Percentiles rank a stretch among this genome's conserved stretches.
Evolutionary conservation across 1,140 invertebrate species (phyloP).

Genomic region (Acromyrmex charruanus): DNA sequence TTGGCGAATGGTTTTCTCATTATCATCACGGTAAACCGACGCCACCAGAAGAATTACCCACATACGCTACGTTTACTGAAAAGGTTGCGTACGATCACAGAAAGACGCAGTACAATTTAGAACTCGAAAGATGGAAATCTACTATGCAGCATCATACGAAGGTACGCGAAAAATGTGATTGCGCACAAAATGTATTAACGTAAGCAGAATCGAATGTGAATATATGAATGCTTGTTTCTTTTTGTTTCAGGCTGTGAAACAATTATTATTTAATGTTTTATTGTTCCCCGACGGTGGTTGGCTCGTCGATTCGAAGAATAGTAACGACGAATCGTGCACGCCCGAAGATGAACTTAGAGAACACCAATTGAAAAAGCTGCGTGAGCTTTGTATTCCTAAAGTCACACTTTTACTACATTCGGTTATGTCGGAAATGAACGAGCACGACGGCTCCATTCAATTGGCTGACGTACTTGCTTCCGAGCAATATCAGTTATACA

Average conservation of each 20-base stretch:
- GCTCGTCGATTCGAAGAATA: conserved; percentile 91
- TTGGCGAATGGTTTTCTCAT: conserved; percentile 95
- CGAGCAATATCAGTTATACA: conserved; percentile 93
- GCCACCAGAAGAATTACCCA: conserved; percentile 87
- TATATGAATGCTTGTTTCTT: conserved; percentile 11
- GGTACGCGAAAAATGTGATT: conserved; percentile 80
- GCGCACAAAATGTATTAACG: background rate
- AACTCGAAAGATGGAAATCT: conserved; percentile 92
- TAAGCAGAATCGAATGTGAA: background rate
- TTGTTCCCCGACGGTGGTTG: conserved; percentile 96
- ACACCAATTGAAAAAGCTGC: conserved; percentile 91
- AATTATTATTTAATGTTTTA: conserved; percentile 95
- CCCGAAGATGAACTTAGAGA: conserved; percentile 86
- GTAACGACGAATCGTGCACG: conserved; percentile 81
- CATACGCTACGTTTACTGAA: conserved; percentile 93
- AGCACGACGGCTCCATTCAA: conserved; percentile 92
- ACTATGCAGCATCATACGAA: conserved; percentile 89
- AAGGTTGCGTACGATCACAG: conserved; percentile 95
- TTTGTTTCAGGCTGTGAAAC: conserved; percentile 89
- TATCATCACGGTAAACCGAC: conserved; percentile 93
- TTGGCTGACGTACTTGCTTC: conserved; percentile 93
- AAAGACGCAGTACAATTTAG: conserved; percentile 91
- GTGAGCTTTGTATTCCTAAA: conserved; percentile 94
- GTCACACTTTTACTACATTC: conserved; percentile 92
- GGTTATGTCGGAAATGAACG: conserved; percentile 91